phyloP scores from a whole-genome alignment of 2,888 invertebrate genomes.

The Brassicogethes aeneus region DNA sequence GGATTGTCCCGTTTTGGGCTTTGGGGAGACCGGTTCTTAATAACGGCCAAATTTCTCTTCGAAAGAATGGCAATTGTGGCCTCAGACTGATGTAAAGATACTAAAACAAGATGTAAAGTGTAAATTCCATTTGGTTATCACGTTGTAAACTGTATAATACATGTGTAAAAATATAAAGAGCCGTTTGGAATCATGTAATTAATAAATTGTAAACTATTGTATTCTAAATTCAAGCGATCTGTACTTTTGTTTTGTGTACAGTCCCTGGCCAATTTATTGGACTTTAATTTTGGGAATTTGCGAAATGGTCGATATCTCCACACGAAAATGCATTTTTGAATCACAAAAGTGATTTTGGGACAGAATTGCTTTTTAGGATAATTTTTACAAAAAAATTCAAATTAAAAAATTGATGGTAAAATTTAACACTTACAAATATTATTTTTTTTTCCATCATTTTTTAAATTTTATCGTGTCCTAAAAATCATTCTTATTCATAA shows the following conservation, averaged over 20 bases:
- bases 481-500: too few relatives aligned
- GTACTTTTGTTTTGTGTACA: conserved; percentile 11
- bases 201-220: conserved; percentile 31
- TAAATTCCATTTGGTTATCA: conserved; percentile 41
- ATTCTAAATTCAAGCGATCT: conserved; percentile 24
- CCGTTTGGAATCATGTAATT: conserved; percentile 35
- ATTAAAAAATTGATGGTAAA: too few relatives aligned
- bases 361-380: too few relatives aligned
- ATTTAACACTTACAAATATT: too few relatives aligned
- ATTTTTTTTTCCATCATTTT: too few relatives aligned
- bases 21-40: conserved; percentile 27
- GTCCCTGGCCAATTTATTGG: conserved; percentile 13
- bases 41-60: conserved; percentile 30
- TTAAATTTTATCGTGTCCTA: too few relatives aligned
- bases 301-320: too few relatives aligned
- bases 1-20: conserved; percentile 15
- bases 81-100: conserved; percentile 45
- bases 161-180: conserved; percentile 39
- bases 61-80: conserved; percentile 32
- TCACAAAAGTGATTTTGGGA: too few relatives aligned
- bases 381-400: too few relatives aligned
- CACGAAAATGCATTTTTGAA: too few relatives aligned
- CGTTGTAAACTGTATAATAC: conserved; percentile 41
- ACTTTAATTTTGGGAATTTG: too few relatives aligned
- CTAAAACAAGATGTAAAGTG: conserved; percentile 42